phyloP scores from a whole-genome alignment of 2,888 invertebrate species.

The Timema podura region DNA sequence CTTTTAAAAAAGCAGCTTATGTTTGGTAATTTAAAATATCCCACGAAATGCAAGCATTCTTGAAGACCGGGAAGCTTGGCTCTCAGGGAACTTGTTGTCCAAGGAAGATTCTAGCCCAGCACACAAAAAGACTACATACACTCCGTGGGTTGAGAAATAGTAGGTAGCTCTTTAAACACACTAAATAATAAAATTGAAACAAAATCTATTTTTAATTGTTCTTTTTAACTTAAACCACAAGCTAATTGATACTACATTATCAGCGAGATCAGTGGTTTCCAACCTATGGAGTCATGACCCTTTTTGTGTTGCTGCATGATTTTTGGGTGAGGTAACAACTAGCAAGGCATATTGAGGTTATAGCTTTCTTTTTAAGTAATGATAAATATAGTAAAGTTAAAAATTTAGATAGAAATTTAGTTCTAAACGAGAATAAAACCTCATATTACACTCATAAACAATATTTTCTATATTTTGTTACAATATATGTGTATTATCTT shows the following conservation, averaged over 20 bases:
- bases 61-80: conserved; percentile 74
- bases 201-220: neutral
- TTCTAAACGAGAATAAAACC: too few relatives aligned
- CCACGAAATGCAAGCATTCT: conserved; percentile 69
- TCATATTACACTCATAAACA: too few relatives aligned
- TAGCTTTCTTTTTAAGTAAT: too few relatives aligned
- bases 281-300: neutral
- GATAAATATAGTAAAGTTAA: too few relatives aligned
- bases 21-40: neutral
- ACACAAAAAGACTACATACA: conserved; percentile 45
- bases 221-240: neutral
- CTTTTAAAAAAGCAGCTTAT: too few relatives aligned
- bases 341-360: too few relatives aligned
- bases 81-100: conserved; percentile 46
- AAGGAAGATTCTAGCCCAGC: conserved; percentile 41
- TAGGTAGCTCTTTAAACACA: conserved; percentile 44
- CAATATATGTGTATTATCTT: too few relatives aligned
- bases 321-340: too few relatives aligned
- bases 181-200: neutral
- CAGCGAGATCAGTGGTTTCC: neutral
- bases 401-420: too few relatives aligned
- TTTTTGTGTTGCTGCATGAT: neutral
- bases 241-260: neutral
- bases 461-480: too few relatives aligned
- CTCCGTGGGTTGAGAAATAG: conserved; percentile 89